Percentiles rank a stretch among this genome's conserved stretches.
phyloP scores from a whole-genome alignment of 2,797 vertebrate species.

The Artibeus jamaicensis region DNA sequence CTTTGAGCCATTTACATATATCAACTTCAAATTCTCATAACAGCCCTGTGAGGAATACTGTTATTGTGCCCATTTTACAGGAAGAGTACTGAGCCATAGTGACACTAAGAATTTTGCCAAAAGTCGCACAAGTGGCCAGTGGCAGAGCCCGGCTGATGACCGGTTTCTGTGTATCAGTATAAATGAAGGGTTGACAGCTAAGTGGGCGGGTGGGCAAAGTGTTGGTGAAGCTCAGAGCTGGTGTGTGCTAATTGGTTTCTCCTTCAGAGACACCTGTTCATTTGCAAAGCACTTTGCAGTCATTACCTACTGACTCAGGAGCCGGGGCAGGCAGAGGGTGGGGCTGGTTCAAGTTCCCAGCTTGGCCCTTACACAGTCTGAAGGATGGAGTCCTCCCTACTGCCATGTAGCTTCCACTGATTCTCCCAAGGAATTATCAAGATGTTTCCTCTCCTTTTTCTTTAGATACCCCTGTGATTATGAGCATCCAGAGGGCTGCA shows the following conservation, averaged over 20 bases:
- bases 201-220: fast-evolving
- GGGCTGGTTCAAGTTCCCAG: not conserved
- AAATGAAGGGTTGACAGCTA: no score
- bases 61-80: not conserved
- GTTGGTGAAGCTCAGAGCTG: not conserved
- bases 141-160: not conserved
- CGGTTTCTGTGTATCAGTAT: fast-evolving
- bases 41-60: not conserved
- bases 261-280: not conserved
- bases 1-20: not conserved
- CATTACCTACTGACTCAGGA: not conserved
- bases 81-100: not conserved
- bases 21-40: not conserved
- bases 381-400: not conserved
- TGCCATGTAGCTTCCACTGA: not conserved
- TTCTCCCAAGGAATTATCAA: not conserved
- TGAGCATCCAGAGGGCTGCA: not conserved
- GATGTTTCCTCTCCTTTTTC: not conserved
- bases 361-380: not conserved
- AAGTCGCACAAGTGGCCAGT: not conserved
- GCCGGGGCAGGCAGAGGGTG: not conserved
- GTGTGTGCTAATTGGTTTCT: not conserved
- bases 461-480: not conserved
- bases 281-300: not conserved
- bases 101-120: not conserved